These are phyloP conservation scores for Ellobium chinense DNA, from an alignment of 2,888 invertebrate species.

Conservation along the genomic window DNA sequence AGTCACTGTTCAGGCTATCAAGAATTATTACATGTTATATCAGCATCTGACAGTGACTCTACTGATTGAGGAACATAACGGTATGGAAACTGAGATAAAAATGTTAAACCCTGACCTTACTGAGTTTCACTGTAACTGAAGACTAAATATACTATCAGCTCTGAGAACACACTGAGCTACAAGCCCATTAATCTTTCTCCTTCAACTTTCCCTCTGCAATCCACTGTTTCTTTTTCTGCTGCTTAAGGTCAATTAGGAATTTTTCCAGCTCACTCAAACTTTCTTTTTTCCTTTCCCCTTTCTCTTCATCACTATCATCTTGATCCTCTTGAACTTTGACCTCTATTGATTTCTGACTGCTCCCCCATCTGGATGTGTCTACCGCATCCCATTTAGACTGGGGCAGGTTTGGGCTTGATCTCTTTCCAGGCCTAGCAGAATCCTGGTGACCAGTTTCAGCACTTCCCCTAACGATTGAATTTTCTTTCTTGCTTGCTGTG, in stretches of 20 bases:
- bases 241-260: slow-evolving; percentile 53
- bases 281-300: not conserved
- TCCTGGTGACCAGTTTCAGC: too few relatives aligned
- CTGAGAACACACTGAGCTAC: too few relatives aligned
- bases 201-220: slow-evolving; percentile 55
- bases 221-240: slow-evolving; percentile 57
- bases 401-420: not conserved
- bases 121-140: too few relatives aligned
- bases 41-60: too few relatives aligned
- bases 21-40: too few relatives aligned
- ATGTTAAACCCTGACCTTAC: too few relatives aligned
- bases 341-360: not conserved
- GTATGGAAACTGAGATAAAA: too few relatives aligned
- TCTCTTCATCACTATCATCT: not conserved
- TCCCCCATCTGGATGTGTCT: not conserved
- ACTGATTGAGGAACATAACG: too few relatives aligned
- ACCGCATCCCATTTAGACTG: slow-evolving; percentile 20
- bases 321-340: not conserved
- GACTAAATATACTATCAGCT: too few relatives aligned
- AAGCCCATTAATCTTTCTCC: not conserved
- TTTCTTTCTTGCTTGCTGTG: too few relatives aligned
- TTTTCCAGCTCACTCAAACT: slow-evolving; percentile 50
- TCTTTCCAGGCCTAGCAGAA: not conserved
- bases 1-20: too few relatives aligned
- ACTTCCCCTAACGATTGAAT: too few relatives aligned